Evolutionary conservation across 1,140 invertebrate genomes (phyloP).

Genomic region (Ectropis grisescens): DNA sequence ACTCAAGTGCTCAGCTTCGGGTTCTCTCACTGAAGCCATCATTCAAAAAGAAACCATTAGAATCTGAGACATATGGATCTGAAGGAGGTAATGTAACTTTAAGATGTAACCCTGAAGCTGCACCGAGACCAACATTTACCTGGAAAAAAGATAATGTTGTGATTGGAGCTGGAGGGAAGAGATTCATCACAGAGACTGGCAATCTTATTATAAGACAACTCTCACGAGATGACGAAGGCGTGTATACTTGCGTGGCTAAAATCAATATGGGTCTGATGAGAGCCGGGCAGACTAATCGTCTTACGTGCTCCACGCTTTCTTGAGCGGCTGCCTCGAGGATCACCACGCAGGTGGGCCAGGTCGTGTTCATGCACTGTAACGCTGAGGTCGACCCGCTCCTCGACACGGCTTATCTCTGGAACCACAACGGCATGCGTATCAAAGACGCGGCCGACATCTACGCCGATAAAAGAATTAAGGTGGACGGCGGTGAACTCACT

Average conservation of each 20-base stretch:
- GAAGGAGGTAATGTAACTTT: constrained; percentile 94
- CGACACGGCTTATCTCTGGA: constrained; percentile 92
- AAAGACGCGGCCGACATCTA: constrained; percentile 72
- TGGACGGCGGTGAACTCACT: constrained; percentile 81
- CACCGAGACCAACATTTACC: constrained; percentile 88
- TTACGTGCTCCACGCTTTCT: constrained; percentile 80
- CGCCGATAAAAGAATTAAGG: constrained; percentile 60
- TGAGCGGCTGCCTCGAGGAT: constrained; percentile 76
- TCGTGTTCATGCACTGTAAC: constrained; percentile 83
- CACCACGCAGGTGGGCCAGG: constrained; percentile 76
- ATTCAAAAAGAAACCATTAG: constrained; percentile 91
- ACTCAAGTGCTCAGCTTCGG: constrained; percentile 90
- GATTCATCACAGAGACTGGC: constrained; percentile 85
- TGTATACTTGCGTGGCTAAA: constrained; percentile 92
- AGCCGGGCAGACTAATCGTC: constrained; percentile 88
- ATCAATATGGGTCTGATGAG: constrained; percentile 85
- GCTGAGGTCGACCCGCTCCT: constrained; percentile 85
- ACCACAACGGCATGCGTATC: constrained; percentile 86
- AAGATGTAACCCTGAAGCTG: constrained; percentile 93
- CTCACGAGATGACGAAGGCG: constrained; percentile 87
- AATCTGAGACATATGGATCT: constrained; percentile 90
- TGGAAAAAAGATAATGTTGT: constrained; percentile 94
- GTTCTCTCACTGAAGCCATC: constrained; percentile 90
- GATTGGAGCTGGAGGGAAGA: constrained; percentile 82
- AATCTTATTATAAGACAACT: constrained; percentile 90